Evolutionary conservation across 2,113 vertebrate species (phyloP).

Genomic region (Columbina picui): DNA sequence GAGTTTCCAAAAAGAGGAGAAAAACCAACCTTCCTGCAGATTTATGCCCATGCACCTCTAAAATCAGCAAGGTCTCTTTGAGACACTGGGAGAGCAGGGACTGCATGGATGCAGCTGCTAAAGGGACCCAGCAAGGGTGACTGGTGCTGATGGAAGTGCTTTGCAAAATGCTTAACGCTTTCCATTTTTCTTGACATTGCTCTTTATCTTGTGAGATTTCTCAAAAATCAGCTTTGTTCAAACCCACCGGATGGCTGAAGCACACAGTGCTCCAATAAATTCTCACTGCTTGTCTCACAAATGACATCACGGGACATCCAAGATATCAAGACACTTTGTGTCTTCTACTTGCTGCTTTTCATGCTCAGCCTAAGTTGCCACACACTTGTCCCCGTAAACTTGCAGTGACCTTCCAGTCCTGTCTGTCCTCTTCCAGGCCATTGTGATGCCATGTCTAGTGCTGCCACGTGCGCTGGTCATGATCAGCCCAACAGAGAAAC

Average conservation of each 20-base stretch:
- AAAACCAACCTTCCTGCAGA: background rate
- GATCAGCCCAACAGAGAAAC: background rate
- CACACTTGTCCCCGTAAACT: background rate
- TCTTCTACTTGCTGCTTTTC: background rate
- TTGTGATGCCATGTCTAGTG: background rate
- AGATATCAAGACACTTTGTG: fast-evolving
- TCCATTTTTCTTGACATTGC: background rate
- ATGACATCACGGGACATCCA: background rate
- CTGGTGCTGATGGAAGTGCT: background rate
- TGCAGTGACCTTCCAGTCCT: background rate
- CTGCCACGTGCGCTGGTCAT: background rate
- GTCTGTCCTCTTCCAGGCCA: background rate
- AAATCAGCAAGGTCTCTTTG: background rate
- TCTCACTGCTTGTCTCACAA: background rate
- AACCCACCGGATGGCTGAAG: background rate
- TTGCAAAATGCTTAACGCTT: background rate
- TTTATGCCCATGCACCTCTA: background rate
- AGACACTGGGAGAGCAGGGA: background rate
- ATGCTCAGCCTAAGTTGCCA: background rate
- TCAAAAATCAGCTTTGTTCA: background rate
- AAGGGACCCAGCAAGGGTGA: background rate
- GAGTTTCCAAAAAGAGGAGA: background rate
- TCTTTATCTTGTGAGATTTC: background rate
- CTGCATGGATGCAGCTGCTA: background rate
- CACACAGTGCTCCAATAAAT: background rate